Base-by-base conservation (phyloP, 2,888 invertebrate species). In the Heteromyza rotundicornis region DNA sequence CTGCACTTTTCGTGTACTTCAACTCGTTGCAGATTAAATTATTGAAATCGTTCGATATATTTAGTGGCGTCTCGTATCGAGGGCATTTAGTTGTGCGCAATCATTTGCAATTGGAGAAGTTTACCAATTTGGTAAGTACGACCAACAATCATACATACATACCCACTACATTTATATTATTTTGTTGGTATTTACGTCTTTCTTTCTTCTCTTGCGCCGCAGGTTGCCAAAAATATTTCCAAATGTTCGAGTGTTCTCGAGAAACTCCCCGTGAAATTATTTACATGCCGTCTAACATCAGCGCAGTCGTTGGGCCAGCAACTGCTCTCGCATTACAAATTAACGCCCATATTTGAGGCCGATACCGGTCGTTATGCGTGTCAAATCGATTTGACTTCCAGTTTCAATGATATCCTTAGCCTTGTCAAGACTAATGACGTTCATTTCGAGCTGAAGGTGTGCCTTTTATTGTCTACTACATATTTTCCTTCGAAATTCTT, bases 21-120 rank as follows among this genome's bases (percentile, higher is more conserved):
- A n/a, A n/a, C n/a, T 51, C 54, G 50, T 59, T 67, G 69, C 66
- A 82, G 80, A 80, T 84, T 75, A 77, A 82, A 70, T 82, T 84
- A 70, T 68, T 73, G 60, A 82, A 82, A 72, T 74, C 80, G 3
- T 73, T 77, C 71, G 82, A 83, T 67, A 79, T 80, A 72, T 83
- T 83, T 68, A 82, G 81, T 70, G 83, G 82, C 55, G 73, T 77
- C 57, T 75, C 74, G 55, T 82, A 82, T 71, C 73, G 70, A 51
- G 82, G 73, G 54, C 75, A 78, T 68, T 72, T 84, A 64, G 76
- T 83, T 63, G 69, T 84, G 59, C 79, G 81, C 64, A 82, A 84
- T 79, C 82, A 84, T 71, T 70, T 82, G 56, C 83, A 84, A 77
- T 68, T 76, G 62, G 82, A 83, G 67, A 84, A 84, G 70, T 75